Base-by-base conservation (phyloP, 2,113 vertebrate genomes). In the Rhinichthys klamathensis region DNA sequence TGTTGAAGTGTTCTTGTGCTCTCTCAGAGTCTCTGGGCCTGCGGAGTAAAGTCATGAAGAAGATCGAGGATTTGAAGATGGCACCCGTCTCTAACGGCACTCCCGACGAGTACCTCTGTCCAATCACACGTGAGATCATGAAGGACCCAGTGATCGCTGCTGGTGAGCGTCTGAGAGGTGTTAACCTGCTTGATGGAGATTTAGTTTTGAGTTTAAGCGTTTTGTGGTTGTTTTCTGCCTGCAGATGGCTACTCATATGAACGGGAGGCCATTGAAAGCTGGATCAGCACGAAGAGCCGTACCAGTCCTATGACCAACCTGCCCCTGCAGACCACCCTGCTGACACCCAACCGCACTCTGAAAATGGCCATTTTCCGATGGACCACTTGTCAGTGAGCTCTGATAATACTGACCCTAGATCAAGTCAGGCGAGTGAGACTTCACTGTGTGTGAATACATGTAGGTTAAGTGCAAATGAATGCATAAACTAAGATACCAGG, bases 281-380 rank as follows among this genome's bases (percentile, higher is more conserved):
- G 98, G 98, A 94, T 99, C 90, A 93, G 87, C 91, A 96, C 84
- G 0, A 97, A 96, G 89, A 97, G 95, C 89, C 96, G 95, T 4
- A 96, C 96, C 3, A 99, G 98, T 85, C 98, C 98, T 56, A 99
- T 99, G 98, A 99, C 98, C 1, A 99, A 99, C 88, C 95, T 99
- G 35, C 95, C 96, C 41, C 93, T 99, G 30, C 90, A 92, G 83
- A 97, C 96, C 0, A 92, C 94, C 1, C 56, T 95, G 73, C 96
- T 99, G 56, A 99, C 94, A 12, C 97, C 98, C 5, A 99, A 99
- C 75, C 93, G 97, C 90, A 97, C 96, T 4, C 93, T 99, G 56
- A 99, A 98, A 93, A 98, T 99, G 97, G 97, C 97, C 1, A 97
- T 99, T 8, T 89, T 90, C 25, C 96, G 96, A 87, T 99, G 98